Evolutionary conservation across 1,140 invertebrate genomes (phyloP), one percentile per base, ranked within the genome.

Genomic region (Lepidurus packardi): DNA sequence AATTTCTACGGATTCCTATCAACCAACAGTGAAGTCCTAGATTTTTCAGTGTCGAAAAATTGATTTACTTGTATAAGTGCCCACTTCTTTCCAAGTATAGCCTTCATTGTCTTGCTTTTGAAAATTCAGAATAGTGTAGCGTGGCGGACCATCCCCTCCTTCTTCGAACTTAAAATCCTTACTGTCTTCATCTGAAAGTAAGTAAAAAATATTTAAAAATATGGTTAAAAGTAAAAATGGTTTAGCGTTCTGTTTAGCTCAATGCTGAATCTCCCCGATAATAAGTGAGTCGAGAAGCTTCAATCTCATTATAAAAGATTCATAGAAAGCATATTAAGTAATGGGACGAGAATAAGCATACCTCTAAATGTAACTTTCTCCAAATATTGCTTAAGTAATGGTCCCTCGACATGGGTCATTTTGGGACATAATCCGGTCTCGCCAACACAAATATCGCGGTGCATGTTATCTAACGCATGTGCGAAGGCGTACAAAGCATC

Each of bases 401-500:
- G 79, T 7, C 85, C 87, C 77, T 88, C 85, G 78, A 86, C 82
- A 78, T 85, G 85, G n/a, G 77, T 75, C 86, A 87, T 86, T 11
- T 77, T 83, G 7, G 82, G 43, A 79, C 88, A 89, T 4, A 89
- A 79, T 0, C 88, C 87, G 0, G 16, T 79, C 21, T 43, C 44
- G 7, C 82, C 81, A 0, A 82, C 80, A 79, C 88, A 89, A 5
- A 82, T 78, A 1, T 84, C 82, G 13, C 75, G 43, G 65, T 87
- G 86, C 82, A 89, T 83, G 79, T 86, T 84, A 80, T 87, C 83
- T 7, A 89, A 83, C 0, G 88, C 88, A 73, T 87, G 81, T 1
- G 88, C 89, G 78, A 88, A 88, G 0, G 88, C 85, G 81, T 89
- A 88, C 3, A 86, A 87, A 0, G 89, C 85, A 81, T 89, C 89